A percentile compares a stretch with the other conserved stretches of the same genome.
These are phyloP conservation scores for Pseudomyrmex concolor DNA, from an alignment of 1,140 invertebrate species.

Conservation along the genomic window DNA sequence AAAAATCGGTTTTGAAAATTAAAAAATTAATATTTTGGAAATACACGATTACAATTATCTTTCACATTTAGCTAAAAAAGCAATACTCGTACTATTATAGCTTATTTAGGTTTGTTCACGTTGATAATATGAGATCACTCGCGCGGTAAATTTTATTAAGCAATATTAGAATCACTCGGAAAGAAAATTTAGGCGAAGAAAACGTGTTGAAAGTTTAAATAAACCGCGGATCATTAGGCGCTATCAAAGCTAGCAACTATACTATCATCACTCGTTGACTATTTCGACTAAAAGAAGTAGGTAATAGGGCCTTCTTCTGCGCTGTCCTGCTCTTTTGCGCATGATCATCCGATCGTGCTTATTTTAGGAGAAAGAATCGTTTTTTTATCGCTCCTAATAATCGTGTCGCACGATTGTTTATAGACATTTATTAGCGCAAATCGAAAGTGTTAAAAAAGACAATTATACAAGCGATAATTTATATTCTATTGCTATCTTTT, in stretches of 20 bases:
- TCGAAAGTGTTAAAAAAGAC: neutral
- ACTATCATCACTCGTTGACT: conserved; percentile 46
- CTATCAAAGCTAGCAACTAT: conserved; percentile 13
- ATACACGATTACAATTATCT: neutral
- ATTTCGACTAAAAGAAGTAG: conserved; percentile 48
- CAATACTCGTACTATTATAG: neutral
- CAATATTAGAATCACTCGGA: conserved; percentile 1
- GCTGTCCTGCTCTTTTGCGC: conserved; percentile 36
- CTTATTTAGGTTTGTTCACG: neutral
- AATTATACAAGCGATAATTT: neutral
- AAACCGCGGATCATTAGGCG: neutral
- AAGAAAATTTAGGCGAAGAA: neutral
- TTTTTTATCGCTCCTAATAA: neutral
- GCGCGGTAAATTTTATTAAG: neutral
- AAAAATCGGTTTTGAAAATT: too few relatives aligned
- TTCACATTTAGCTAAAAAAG: neutral
- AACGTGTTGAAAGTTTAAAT: neutral
- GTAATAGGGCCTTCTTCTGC: neutral
- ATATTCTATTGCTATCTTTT: neutral
- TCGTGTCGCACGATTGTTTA: neutral
- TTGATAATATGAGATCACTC: neutral
- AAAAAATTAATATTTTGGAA: too few relatives aligned
- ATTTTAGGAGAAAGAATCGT: neutral
- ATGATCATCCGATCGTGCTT: conserved; percentile 13
- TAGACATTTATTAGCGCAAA: too few relatives aligned